Conservation (phyloP, 2,113 vertebrate species). For the Pterocles burchelli region DNA sequence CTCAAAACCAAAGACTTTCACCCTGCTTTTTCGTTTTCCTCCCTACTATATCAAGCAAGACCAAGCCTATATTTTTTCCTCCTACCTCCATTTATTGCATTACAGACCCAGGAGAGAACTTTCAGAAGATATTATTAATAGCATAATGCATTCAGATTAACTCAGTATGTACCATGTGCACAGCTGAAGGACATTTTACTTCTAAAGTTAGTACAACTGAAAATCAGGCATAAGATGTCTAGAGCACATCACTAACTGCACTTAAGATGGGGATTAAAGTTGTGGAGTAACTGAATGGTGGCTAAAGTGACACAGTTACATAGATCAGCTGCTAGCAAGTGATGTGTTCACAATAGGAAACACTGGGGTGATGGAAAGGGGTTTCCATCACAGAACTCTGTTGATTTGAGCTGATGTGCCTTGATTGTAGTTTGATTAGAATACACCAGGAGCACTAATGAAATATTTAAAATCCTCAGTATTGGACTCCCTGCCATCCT, state of each 20-base stretch:
- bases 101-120: not conserved
- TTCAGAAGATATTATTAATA: not conserved
- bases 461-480: not conserved
- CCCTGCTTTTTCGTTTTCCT: not conserved
- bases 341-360: not conserved
- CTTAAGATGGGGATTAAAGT: not conserved
- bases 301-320: not conserved
- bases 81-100: not conserved
- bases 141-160: not conserved
- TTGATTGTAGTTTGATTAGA: slow-evolving; percentile 46
- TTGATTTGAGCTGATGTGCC: not conserved
- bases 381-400: not conserved
- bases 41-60: not conserved
- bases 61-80: not conserved
- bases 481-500: not conserved
- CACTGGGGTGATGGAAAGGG: not conserved
- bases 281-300: not conserved
- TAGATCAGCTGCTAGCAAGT: not conserved
- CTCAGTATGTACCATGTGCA: not conserved
- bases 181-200: not conserved
- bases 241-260: not conserved
- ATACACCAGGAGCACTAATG: not conserved
- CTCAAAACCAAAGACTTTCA: not conserved
- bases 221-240: not conserved
- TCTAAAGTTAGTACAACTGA: not conserved